phyloP scores from a whole-genome alignment of 2,888 invertebrate species.

The Cosmia pyralina region DNA sequence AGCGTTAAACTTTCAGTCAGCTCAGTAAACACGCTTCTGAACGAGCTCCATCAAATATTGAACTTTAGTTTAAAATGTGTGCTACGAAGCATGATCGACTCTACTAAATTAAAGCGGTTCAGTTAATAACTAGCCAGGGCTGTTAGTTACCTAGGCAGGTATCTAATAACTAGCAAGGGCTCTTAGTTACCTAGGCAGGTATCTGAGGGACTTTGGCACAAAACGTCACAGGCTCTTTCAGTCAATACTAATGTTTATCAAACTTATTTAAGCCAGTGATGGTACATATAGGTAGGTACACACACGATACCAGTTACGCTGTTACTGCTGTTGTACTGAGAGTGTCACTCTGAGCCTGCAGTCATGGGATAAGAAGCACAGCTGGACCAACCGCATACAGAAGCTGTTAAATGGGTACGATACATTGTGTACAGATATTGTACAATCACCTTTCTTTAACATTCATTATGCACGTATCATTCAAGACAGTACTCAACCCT shows the following conservation, averaged over 20 bases:
- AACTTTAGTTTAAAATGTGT: slow-evolving; percentile 10
- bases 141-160: too few species aligned
- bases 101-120: neutral
- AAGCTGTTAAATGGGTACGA: neutral
- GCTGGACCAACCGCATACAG: neutral
- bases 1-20: slow-evolving; percentile 8
- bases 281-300: neutral
- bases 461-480: slow-evolving; percentile 32
- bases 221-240: neutral
- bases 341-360: neutral
- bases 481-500: slow-evolving; percentile 18
- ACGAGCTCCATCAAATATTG: neutral
- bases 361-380: neutral
- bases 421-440: neutral
- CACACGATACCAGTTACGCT: too few species aligned
- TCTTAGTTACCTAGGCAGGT: neutral
- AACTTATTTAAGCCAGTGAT: neutral
- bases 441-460: slow-evolving; percentile 22
- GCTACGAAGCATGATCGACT: neutral
- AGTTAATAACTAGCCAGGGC: too few species aligned
- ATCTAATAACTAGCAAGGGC: too few species aligned
- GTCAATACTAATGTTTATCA: neutral
- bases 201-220: neutral
- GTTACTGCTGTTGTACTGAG: neutral
- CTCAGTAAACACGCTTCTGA: slow-evolving; percentile 4